These are phyloP conservation scores for Cossypha niveicapilla DNA, from an alignment of 2,797 vertebrate species.

Conservation along the genomic window DNA sequence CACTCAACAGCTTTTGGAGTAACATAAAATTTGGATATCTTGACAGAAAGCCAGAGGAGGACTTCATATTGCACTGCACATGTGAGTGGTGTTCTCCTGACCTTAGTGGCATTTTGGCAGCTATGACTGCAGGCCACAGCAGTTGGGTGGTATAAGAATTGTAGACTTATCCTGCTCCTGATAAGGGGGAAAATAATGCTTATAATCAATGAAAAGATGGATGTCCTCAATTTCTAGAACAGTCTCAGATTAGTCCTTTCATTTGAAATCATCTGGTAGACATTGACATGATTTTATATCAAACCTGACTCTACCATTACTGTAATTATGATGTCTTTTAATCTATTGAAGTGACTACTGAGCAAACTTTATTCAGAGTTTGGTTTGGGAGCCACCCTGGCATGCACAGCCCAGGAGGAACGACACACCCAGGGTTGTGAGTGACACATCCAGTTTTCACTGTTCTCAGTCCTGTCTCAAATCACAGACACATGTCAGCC, in stretches of 20 bases:
- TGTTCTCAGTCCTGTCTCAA: not conserved
- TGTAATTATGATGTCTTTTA: not conserved
- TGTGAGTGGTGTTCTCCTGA: not conserved
- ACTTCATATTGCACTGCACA: not conserved
- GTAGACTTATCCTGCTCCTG: not conserved
- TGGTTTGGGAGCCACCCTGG: not conserved
- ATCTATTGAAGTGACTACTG: not conserved
- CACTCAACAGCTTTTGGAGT: not conserved
- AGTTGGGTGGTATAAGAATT: not conserved
- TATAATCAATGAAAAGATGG: not conserved
- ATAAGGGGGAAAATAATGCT: not conserved
- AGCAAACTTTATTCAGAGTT: not conserved
- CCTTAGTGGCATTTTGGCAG: not conserved
- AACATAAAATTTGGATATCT: not conserved
- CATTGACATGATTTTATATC: not conserved
- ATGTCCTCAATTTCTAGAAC: not conserved
- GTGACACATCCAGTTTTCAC: not conserved
- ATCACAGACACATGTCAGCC: not conserved
- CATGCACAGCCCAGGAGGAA: rapidly evolving
- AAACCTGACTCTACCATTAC: not conserved
- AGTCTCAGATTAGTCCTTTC: not conserved
- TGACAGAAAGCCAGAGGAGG: not conserved
- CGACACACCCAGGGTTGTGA: not conserved
- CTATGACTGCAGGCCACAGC: not conserved
- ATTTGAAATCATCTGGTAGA: not conserved